Base-by-base conservation (phyloP, 1,140 invertebrate species). In the Oppia nitens region DNA sequence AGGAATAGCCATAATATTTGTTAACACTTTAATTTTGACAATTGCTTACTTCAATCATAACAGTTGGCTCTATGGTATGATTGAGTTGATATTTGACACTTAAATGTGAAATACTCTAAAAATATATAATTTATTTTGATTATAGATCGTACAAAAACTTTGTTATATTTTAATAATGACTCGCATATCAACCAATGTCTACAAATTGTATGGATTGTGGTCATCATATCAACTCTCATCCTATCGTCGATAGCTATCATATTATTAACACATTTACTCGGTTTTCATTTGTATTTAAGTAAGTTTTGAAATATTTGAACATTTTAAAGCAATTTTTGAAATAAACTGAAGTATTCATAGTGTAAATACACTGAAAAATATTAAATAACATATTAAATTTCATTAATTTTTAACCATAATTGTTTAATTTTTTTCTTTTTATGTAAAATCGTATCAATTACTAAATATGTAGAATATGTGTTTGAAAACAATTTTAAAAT, bases 231-330 rank as follows among this genome's bases (percentile, higher is more conserved):
- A 3, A 61, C 70, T 3, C 66, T 66, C 23, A 58, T 83, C 11
- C 71, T 88, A 21, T 82, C 85, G 1, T 74, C 84, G 4, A 76
- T 87, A 9, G 83, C 85, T 2, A 79, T 84, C 0, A 80, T 81
- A 23, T 73, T 93, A 23, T 74, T 95, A 11, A 74, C 87, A 21
- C 90, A 96, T 74, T 75, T 96, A 24, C 85, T 86, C 68, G 83
- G 84, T 68, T 91, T 91, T 72, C 87, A 92, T 71, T 79, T 87
- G 48, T 91, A 90, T 71, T 87, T 91, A 32, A 70, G 72, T 73
- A 66, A 69, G 71, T 70, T n/a, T 55, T 58, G 17, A 32, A 14
- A 27, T 17, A 49, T 29, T 11, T 11, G 21, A 25, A 20, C 14
- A 28, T 23, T 45, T n/a, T n/a, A n/a, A n/a, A n/a, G n/a, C n/a